Evolutionary conservation across 2,888 invertebrate genomes (phyloP).

Genomic region (Lepidochrysops patricia): DNA sequence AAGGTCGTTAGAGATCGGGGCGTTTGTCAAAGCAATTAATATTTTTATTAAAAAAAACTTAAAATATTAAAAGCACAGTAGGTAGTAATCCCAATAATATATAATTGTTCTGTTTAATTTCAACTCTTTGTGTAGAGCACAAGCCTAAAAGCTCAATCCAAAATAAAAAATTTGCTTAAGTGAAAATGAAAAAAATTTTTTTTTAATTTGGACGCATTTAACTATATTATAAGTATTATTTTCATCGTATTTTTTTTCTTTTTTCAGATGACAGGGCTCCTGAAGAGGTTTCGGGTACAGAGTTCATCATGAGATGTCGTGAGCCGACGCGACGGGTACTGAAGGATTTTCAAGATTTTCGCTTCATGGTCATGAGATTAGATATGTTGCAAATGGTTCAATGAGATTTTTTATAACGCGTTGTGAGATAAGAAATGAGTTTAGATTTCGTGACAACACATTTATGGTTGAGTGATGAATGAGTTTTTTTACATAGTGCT

Average conservation of each 20-base stretch:
- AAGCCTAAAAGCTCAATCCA: too few species aligned
- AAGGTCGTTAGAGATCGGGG: neutral
- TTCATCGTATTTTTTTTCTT: conserved; percentile 14
- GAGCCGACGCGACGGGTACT: conserved; percentile 39
- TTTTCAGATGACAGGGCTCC: conserved; percentile 69
- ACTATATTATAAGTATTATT: too few species aligned
- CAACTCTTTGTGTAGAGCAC: too few species aligned
- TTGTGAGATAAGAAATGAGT: conserved; percentile 54
- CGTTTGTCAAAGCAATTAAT: neutral
- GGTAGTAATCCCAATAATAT: too few species aligned
- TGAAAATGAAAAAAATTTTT: too few species aligned
- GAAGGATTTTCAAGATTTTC: conserved; percentile 33
- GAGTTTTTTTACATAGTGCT: neutral
- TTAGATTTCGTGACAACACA: conserved; percentile 44
- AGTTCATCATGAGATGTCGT: conserved; percentile 58
- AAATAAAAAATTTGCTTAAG: too few species aligned
- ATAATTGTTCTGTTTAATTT: too few species aligned
- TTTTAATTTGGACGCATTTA: too few species aligned
- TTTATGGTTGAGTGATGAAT: conserved; percentile 25
- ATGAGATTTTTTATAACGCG: conserved; percentile 48
- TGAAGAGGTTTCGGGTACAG: conserved; percentile 60
- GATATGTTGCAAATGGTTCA: conserved; percentile 19
- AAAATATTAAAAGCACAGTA: too few species aligned
- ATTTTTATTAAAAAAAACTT: neutral
- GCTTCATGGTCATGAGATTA: conserved; percentile 31